Evolutionary conservation across 2,797 vertebrate species (phyloP), one percentile per base, ranked within the genome.

Genomic region (Thunnus albacares): DNA sequence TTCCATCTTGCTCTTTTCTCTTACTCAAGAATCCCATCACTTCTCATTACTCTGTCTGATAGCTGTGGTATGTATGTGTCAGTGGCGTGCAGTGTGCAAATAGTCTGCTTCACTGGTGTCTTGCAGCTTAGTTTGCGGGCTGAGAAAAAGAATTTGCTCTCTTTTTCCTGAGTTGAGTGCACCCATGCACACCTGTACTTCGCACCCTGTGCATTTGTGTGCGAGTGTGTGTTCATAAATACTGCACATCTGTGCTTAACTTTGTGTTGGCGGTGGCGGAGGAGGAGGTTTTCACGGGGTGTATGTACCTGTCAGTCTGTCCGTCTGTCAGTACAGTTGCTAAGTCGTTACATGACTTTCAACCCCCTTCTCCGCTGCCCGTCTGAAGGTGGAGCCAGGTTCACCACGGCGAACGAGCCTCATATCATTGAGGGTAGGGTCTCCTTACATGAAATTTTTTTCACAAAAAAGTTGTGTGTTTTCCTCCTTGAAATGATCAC

Each of bases 341-440:
- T 84, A 76, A 89, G 90, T 91, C 76, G 14, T 88, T 93, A 92
- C 89, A 69, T 90, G 90, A 91, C 79, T 93, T 85, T 91, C 77
- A 90, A 83, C 85, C 71, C 66, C 75, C 78, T 79, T 91, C 89
- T 92, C 85, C 86, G 77, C 82, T 92, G 85, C 85, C 79, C 70
- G 70, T 89, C 75, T 81, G 62, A 90, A 95, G 94, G 92, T 93
- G 94, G 87, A 91, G 9, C 68, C 68, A 56, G 75, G 82, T 0
- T 61, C 79, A 57, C 28, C 84, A 55, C 38, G 8, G 58, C 22
- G 66, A 82, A 75, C 68, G 87, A 95, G 78, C 95, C 94, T 59
- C 80, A 82, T 66, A 86, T 95, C 88, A 96, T 96, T 91, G 83
- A 94, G 92, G 95, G 95, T 96, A 92, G 83, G 89, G 72, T 78